phyloP scores from a whole-genome alignment of 2,797 vertebrate species.

The Trachops cirrhosus region DNA sequence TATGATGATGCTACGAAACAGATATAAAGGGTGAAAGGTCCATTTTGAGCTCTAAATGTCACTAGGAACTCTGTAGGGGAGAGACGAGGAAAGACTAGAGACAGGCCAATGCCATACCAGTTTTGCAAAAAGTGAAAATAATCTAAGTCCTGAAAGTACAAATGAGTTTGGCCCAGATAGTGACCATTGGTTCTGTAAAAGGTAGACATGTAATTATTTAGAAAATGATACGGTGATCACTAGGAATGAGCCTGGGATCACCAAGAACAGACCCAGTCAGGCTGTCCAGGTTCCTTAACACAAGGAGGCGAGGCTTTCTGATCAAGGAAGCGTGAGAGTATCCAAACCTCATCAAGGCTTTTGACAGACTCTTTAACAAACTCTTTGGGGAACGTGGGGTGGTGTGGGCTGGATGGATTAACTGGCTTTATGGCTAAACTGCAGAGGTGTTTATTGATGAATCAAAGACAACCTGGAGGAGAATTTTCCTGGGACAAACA shows the following conservation, averaged over 20 bases:
- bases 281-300: background rate
- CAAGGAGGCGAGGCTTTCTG: background rate
- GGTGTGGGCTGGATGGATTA: background rate
- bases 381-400: background rate
- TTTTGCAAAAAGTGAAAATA: background rate
- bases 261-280: background rate
- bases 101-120: background rate
- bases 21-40: background rate
- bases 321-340: background rate
- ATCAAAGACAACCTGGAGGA: background rate
- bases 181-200: background rate
- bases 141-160: background rate
- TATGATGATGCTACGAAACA: background rate
- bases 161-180: background rate
- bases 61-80: background rate
- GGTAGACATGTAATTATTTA: background rate
- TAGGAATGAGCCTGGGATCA: background rate
- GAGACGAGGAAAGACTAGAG: background rate
- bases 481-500: background rate
- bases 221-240: background rate
- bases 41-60: background rate
- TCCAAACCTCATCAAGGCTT: background rate
- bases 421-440: background rate
- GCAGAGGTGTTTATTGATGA: background rate
- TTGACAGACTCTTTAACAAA: conserved; percentile 38